Evolutionary conservation across 2,113 vertebrate species (phyloP).

Genomic region (Phodopus roborovskii): DNA sequence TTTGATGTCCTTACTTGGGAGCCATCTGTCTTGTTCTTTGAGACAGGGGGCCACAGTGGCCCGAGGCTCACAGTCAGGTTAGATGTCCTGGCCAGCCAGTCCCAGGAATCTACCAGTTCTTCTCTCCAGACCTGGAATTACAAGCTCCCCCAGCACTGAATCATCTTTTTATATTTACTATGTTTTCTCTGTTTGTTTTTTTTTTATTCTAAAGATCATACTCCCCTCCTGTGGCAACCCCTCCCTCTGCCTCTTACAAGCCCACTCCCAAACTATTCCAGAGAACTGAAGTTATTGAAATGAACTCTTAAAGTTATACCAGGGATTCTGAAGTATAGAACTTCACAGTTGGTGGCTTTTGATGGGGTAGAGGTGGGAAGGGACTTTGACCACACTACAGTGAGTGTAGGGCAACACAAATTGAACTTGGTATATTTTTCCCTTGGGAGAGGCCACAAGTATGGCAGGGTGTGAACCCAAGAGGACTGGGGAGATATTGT

Average conservation of each 20-base stretch:
- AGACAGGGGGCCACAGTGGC: too few relatives aligned
- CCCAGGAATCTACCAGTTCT: neutral
- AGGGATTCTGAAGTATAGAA: neutral
- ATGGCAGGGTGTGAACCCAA: accelerated
- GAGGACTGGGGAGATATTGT: neutral
- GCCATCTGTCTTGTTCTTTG: too few relatives aligned
- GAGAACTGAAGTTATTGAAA: neutral
- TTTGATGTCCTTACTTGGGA: too few relatives aligned
- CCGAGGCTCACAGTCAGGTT: too few relatives aligned
- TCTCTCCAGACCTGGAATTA: neutral
- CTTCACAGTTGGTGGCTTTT: neutral
- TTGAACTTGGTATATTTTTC: neutral
- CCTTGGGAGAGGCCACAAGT: neutral
- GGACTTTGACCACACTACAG: neutral
- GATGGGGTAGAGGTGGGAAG: too few relatives aligned
- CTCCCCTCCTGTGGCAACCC: neutral
- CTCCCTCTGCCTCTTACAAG: too few relatives aligned
- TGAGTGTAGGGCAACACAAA: neutral
- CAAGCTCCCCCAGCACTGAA: neutral
- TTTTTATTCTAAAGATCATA: neutral
- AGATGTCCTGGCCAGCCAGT: too few relatives aligned
- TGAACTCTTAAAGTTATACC: neutral
- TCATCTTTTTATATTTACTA: neutral
- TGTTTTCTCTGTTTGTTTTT: neutral
- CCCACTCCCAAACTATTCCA: neutral